A percentile compares a stretch with the other conserved stretches of the same genome.
Evolutionary conservation across 2,888 invertebrate genomes (phyloP).

Genomic region (Yponomeuta cagnagella): DNA sequence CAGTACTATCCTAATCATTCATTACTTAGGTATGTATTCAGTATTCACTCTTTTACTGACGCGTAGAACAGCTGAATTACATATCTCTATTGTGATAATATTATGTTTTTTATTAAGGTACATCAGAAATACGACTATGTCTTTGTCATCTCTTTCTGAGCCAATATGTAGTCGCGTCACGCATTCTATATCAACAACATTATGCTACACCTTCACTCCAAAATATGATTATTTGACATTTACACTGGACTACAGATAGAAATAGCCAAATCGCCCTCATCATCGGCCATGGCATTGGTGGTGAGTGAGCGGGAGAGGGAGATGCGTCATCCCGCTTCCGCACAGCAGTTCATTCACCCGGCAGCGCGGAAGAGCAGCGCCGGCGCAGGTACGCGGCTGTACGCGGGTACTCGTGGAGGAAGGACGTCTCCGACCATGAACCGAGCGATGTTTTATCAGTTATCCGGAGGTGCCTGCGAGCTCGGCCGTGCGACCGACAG

Average conservation of each 20-base stretch:
- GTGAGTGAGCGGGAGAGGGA: constrained; percentile 27
- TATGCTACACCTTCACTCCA: background rate
- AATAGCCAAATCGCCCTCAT: constrained; percentile 50
- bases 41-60: too few species aligned
- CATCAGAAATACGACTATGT: too few species aligned
- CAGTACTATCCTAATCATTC: too few species aligned
- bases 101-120: too few species aligned
- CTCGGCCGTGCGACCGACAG: constrained; percentile 53
- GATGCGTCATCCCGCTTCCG: constrained; percentile 47
- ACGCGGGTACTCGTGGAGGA: constrained; percentile 54
- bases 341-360: constrained; percentile 70
- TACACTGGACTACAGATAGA: constrained; percentile 59
- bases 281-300: constrained; percentile 67
- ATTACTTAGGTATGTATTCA: too few species aligned
- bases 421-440: constrained; percentile 71
- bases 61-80: too few species aligned
- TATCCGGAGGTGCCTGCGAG: constrained; percentile 66
- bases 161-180: background rate
- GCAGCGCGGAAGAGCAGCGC: constrained; percentile 66
- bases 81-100: too few species aligned
- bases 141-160: background rate
- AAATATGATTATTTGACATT: constrained; percentile 7
- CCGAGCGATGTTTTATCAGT: constrained; percentile 69
- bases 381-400: constrained; percentile 45
- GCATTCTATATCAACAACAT: background rate